These are phyloP conservation scores for Channa maculata DNA, from an alignment of 2,113 vertebrate genomes.

Conservation along the genomic window DNA sequence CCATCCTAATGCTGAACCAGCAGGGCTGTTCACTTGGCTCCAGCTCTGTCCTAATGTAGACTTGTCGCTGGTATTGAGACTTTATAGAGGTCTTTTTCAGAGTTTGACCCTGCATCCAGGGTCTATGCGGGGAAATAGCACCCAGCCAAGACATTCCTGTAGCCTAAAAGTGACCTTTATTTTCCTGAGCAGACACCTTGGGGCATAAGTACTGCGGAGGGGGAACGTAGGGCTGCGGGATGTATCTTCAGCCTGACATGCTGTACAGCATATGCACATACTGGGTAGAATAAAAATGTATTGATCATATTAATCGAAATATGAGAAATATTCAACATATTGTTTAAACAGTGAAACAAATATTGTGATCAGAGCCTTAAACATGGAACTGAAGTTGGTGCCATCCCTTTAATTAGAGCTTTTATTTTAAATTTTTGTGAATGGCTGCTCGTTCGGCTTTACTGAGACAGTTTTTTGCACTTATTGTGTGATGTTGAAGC, in stretches of 20 bases:
- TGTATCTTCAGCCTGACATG: slow-evolving; percentile 39
- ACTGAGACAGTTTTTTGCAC: too few species aligned
- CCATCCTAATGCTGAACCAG: background rate
- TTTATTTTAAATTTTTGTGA: too few species aligned
- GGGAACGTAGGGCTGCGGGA: slow-evolving; percentile 58
- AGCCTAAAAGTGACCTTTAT: slow-evolving; percentile 76
- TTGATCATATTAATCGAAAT: too few species aligned
- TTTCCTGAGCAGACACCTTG: slow-evolving; percentile 50
- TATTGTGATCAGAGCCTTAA: too few species aligned
- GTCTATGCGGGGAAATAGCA: slow-evolving; percentile 69
- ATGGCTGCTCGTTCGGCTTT: too few species aligned
- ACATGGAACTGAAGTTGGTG: too few species aligned
- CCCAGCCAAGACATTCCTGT: slow-evolving; percentile 76
- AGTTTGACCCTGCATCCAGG: slow-evolving; percentile 23
- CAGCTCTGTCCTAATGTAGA: background rate
- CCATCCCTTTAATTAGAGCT: too few species aligned
- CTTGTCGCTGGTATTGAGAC: background rate
- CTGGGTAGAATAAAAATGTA: background rate
- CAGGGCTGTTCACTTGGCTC: background rate
- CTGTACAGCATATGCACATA: background rate
- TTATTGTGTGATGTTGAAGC: slow-evolving; percentile 32
- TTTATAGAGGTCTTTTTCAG: slow-evolving; percentile 20
- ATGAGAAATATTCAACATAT: too few species aligned
- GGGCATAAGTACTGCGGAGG: slow-evolving; percentile 38
- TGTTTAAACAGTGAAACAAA: too few species aligned